phyloP scores from a whole-genome alignment of 2,797 vertebrate species.

The Typhlichthys eigenmanni region DNA sequence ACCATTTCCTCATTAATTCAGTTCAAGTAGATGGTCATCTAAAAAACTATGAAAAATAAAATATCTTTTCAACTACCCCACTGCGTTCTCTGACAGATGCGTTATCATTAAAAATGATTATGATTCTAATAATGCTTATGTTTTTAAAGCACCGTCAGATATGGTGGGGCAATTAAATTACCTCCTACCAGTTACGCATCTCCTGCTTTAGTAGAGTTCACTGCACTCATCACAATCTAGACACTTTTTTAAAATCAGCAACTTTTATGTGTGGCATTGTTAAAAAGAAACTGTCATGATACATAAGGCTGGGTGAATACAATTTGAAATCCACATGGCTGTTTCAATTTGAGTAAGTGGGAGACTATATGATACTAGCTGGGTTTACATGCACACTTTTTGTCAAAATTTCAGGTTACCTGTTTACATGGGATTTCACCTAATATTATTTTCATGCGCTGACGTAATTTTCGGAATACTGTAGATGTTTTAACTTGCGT shows the following conservation, averaged over 20 bases:
- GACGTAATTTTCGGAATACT: too few species aligned
- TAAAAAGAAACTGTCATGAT: slow-evolving; percentile 9
- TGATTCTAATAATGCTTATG: slow-evolving; percentile 44
- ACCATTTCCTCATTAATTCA: slow-evolving; percentile 62
- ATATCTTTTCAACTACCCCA: slow-evolving; percentile 17
- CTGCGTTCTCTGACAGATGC: slow-evolving; percentile 42
- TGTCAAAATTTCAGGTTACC: too few species aligned
- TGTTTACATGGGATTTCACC: too few species aligned
- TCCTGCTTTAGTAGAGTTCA: slow-evolving; percentile 22
- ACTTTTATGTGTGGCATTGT: slow-evolving; percentile 23
- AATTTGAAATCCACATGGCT: slow-evolving; percentile 21
- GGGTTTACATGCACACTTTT: too few species aligned
- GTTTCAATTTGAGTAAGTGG: not conserved
- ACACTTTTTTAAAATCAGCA: slow-evolving; percentile 19
- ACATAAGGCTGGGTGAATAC: slow-evolving; percentile 18
- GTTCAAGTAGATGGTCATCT: slow-evolving; percentile 53
- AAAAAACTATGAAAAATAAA: slow-evolving; percentile 16
- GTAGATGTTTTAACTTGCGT: too few species aligned
- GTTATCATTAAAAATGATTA: slow-evolving; percentile 51
- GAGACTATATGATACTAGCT: too few species aligned
- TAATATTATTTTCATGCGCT: too few species aligned
- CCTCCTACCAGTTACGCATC: slow-evolving; percentile 28
- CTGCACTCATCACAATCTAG: slow-evolving; percentile 14
- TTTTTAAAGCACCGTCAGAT: slow-evolving; percentile 40
- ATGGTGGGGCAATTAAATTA: slow-evolving; percentile 38